These are phyloP conservation scores for Platycheirus albimanus DNA, from an alignment of 2,888 invertebrate genomes.

Conservation along the genomic window DNA sequence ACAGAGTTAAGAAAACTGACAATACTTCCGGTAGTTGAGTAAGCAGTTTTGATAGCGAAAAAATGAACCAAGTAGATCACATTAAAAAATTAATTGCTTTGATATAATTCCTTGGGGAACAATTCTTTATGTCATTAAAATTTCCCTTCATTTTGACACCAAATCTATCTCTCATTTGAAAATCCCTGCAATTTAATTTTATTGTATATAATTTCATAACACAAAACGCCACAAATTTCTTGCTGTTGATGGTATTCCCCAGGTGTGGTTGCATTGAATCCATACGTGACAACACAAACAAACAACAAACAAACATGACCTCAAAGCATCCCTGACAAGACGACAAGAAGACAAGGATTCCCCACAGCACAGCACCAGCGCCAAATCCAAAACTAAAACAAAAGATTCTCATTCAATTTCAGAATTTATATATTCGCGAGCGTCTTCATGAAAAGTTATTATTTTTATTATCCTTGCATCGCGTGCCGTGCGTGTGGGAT, in stretches of 20 bases:
- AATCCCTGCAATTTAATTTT: conserved; percentile 62
- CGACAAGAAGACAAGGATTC: not conserved
- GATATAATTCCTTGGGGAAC: no score
- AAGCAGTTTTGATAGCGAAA: no score
- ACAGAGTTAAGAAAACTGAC: no score
- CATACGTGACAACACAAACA: conserved; percentile 59
- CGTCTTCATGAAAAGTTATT: conserved; percentile 56
- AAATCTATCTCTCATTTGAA: conserved; percentile 33
- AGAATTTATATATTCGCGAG: conserved; percentile 36
- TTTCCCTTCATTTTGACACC: not conserved
- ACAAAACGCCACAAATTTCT: conserved; percentile 22
- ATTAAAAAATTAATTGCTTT: no score
- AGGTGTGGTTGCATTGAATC: conserved; percentile 68
- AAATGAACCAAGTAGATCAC: no score
- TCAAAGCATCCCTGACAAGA: conserved; percentile 14
- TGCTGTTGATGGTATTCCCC: conserved; percentile 39
- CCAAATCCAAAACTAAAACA: conserved; percentile 53
- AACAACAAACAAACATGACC: conserved; percentile 44
- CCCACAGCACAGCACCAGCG: not conserved
- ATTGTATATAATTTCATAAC: conserved; percentile 49
- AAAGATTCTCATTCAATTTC: conserved; percentile 71
- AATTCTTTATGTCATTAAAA: not conserved
- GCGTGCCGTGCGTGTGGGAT: conserved; percentile 46
- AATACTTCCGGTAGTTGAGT: no score
- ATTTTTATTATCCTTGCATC: conserved; percentile 43